A percentile compares a stretch with the other conserved stretches of the same genome.
These are phyloP conservation scores for Tauraco erythrolophus DNA, from an alignment of 2,113 vertebrate genomes.

Conservation along the genomic window DNA sequence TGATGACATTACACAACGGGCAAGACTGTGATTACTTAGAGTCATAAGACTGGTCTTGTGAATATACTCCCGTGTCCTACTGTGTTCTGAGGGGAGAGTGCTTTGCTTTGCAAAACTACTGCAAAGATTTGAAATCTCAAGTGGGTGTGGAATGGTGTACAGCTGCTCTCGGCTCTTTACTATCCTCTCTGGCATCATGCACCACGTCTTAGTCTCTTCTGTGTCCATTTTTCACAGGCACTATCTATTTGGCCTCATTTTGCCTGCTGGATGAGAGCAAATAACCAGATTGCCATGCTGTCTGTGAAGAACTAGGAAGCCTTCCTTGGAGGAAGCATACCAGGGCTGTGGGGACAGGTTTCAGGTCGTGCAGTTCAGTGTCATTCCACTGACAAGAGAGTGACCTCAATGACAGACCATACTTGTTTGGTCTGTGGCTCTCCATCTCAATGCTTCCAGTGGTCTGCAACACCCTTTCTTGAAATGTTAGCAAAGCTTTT, in stretches of 20 bases:
- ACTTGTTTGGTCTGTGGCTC: rapidly evolving
- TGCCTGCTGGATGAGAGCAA: background rate
- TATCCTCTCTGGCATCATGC: background rate
- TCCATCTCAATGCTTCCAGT: background rate
- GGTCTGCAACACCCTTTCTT: background rate
- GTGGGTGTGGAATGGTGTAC: background rate
- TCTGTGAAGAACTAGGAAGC: background rate
- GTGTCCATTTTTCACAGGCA: background rate
- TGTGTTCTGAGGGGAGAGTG: background rate
- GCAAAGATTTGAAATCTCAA: conserved; percentile 40
- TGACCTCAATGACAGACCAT: background rate
- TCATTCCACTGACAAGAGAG: background rate
- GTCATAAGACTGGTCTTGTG: conserved; percentile 66
- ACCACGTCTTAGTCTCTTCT: background rate
- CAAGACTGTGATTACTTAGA: conserved; percentile 70
- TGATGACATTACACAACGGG: conserved; percentile 35
- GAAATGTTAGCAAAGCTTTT: background rate
- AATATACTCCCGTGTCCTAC: conserved; percentile 41
- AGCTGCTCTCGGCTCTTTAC: background rate
- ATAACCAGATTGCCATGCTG: background rate
- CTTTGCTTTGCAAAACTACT: conserved; percentile 57
- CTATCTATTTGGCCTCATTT: background rate
- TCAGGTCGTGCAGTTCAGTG: background rate
- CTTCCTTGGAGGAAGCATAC: background rate
- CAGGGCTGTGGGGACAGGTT: background rate